Conservation (phyloP, 2,797 vertebrate genomes). For the Mycteria americana region DNA sequence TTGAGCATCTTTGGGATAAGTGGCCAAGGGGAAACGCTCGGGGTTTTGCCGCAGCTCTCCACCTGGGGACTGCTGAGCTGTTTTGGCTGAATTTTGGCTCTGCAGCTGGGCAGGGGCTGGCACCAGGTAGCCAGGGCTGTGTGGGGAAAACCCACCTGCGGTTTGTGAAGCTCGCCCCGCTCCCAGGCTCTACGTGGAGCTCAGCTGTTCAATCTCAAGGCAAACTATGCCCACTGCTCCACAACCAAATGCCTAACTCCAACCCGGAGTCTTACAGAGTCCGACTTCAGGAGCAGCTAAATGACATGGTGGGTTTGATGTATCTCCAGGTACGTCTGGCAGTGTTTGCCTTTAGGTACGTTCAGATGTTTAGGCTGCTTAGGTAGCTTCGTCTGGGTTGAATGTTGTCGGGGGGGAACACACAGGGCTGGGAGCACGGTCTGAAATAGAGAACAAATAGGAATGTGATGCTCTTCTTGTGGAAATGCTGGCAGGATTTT, state of each 20-base stretch:
- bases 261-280: not conserved
- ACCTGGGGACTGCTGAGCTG: not conserved
- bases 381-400: not conserved
- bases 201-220: not conserved
- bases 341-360: not conserved
- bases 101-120: not conserved
- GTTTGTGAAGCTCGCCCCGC: not conserved
- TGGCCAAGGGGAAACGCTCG: not conserved
- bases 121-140: too few species aligned
- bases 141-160: fast-evolving
- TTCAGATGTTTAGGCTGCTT: not conserved
- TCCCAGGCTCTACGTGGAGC: not conserved
- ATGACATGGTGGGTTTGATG: not conserved
- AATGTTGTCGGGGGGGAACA: not conserved
- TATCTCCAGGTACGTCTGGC: not conserved
- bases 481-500: not conserved
- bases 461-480: not conserved
- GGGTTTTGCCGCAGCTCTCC: not conserved
- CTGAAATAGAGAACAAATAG: not conserved
- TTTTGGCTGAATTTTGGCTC: not conserved
- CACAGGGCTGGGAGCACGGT: not conserved
- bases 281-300: not conserved
- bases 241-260: not conserved
- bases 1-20: not conserved
- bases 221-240: not conserved